Base-by-base conservation (phyloP, 1,140 invertebrate genomes). In the Notospermus geniculatus region DNA sequence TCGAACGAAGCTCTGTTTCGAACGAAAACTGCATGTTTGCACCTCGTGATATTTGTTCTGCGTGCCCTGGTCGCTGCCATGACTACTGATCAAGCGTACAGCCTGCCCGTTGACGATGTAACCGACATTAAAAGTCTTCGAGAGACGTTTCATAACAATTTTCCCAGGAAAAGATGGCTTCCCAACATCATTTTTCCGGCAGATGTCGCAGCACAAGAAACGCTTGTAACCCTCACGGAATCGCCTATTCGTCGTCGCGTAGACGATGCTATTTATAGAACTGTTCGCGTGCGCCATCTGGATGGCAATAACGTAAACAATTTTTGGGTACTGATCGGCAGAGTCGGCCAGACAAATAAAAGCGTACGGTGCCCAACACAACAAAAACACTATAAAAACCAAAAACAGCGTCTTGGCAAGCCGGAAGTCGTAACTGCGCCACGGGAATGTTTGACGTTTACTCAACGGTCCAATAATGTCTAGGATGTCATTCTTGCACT, bases 281-380 rank as follows among this genome's bases (percentile, higher is more conserved):
- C 62, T 65, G 41, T 69, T 69, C 28, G 63, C 60, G 63, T 72
- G 71, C n/a, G 67, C 71, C 28, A 72, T 46, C 29, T 63, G 56
- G 39, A 71, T 59, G 50, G 63, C 60, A 41, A 69, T n/a, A 23
- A 68, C 57, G 19, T 69, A 64, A 1, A 63, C 19, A 50, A 52
- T 54, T 2, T 32, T 56, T 2, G 63, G 63, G 53, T 53, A 64
- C 9, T 29, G 39, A 45, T 64, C 58, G 13, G 9, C 30, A 1
- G 50, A 28, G 23, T 64, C 63, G 19, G 57, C 56, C 41, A 62
- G 56, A 28, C 53, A 54, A 2, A 54, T 57, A 11, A 62, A 22
- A 22, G 54, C 61, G 32, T 64, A 66, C 1, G 65, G 65, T 0
- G 62, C 45, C 67, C 67, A 69, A 30, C 60, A 68, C 17, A 69